Evolutionary conservation across 2,888 invertebrate genomes (phyloP), one percentile per base, ranked within the genome.

Genomic region (Pomacea canaliculata): DNA sequence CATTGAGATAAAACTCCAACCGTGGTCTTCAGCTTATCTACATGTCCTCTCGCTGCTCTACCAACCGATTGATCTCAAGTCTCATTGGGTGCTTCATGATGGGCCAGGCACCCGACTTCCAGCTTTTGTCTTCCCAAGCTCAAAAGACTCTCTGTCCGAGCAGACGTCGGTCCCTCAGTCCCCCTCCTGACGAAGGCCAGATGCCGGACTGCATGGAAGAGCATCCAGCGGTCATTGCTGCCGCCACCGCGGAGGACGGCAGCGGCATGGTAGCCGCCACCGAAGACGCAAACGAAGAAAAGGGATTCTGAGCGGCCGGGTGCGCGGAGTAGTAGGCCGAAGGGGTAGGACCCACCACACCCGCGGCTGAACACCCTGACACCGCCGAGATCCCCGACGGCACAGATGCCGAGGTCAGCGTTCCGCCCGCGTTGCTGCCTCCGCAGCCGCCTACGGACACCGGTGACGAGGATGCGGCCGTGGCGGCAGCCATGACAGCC

Each of bases 161-260:
- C 56, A 73, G 23, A 9, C 62, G 16, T 59, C 67, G 51, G 51
- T 73, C 73, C n/a, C 73, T 27, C 27, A 73, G 67, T 2, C 56
- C 73, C 7, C 66, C 73, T 19, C 13, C 63, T 56, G 51, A 56
- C 51, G 68, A 37, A n/a, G 74, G 74, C 74, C 74, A 74, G 60
- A 73, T 66, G 12, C 66, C 73, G 46, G 74, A 68, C 56, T 59
- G 74, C 9, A 74, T 49, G 16, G 74, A 46, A 18, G 68, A 60
- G 51, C 69, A 74, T 37, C 68, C 68, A 59, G 59, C 46, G 16
- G 56, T 23, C 68, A 49, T 51, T 37, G 73, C 67, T 51, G 66
- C 56, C n/a, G 48, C 51, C n/a, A 59, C 46, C 59, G 65, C 66
- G 63, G 71, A 48, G 63, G 71, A 71, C 65, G 59, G 7, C 48